These are phyloP conservation scores for Synanceia verrucosa DNA, from an alignment of 2,797 vertebrate species.

Conservation along the genomic window DNA sequence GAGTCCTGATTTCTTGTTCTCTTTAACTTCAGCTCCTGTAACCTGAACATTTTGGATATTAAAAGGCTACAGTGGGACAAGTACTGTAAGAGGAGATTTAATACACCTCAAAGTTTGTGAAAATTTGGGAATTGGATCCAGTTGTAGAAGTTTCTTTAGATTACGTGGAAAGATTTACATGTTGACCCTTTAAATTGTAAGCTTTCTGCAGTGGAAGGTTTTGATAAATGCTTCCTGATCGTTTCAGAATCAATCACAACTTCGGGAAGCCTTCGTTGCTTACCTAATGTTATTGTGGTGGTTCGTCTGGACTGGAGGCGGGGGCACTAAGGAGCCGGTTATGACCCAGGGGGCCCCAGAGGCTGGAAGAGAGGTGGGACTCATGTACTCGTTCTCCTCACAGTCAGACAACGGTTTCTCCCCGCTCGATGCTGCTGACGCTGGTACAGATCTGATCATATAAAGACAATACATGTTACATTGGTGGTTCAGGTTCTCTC, in stretches of 20 bases:
- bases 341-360: slow-evolving; percentile 63
- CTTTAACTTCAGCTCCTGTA: too few species aligned
- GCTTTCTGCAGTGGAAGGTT: background rate
- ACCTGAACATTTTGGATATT: too few species aligned
- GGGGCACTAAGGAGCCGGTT: slow-evolving; percentile 72
- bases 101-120: too few species aligned
- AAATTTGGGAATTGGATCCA: too few species aligned
- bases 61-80: too few species aligned
- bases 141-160: too few species aligned
- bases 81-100: too few species aligned
- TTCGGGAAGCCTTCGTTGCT: background rate
- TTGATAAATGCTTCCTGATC: background rate
- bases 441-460: slow-evolving; percentile 54
- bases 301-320: slow-evolving; percentile 59
- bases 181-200: too few species aligned
- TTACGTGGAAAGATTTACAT: too few species aligned
- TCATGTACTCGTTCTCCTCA: slow-evolving; percentile 94
- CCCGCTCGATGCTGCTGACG: slow-evolving; percentile 75
- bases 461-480: background rate
- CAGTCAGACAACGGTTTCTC: slow-evolving; percentile 79
- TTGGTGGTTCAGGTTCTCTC: background rate
- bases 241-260: background rate
- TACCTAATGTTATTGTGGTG: slow-evolving; percentile 61
- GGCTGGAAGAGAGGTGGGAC: slow-evolving; percentile 89
- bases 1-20: too few species aligned